Conservation (phyloP, 2,888 invertebrate genomes). For the Matsumyia berberina region DNA sequence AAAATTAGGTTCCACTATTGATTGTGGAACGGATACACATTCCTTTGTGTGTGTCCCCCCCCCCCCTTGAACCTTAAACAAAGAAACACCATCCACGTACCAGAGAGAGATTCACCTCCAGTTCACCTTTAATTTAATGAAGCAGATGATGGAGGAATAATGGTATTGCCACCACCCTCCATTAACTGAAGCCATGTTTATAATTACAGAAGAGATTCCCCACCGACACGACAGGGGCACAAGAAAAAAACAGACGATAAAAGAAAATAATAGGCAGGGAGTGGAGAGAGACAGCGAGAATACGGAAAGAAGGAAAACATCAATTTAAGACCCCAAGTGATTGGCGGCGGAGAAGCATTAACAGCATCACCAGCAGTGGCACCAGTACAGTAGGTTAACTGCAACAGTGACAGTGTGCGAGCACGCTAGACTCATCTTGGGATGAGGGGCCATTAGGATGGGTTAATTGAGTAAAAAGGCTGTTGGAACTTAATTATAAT, state of each 20-base stretch:
- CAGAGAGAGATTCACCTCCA: constrained; percentile 6
- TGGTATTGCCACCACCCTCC: constrained; percentile 39
- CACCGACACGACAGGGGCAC: not conserved
- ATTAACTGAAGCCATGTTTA: constrained; percentile 57
- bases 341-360: constrained; percentile 40
- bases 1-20: constrained; percentile 18
- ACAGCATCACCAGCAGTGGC: constrained; percentile 11
- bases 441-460: constrained; percentile 65
- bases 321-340: constrained; percentile 64
- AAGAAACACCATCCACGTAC: constrained; percentile 5
- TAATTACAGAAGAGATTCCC: constrained; percentile 57
- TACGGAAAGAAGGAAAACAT: constrained; percentile 34
- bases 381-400: not conserved
- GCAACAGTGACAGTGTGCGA: constrained; percentile 1
- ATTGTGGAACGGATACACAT: not conserved
- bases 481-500: constrained; percentile 74
- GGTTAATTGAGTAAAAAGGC: constrained; percentile 75
- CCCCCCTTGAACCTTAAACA: not conserved
- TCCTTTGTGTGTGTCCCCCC: too few relatives aligned
- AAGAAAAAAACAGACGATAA: constrained; percentile 23
- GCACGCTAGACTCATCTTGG: constrained; percentile 29
- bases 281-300: not conserved
- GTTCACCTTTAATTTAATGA: constrained; percentile 46
- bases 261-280: constrained; percentile 25
- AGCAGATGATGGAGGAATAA: constrained; percentile 38